Evolutionary conservation across 1,140 invertebrate genomes (phyloP).

Genomic region (Penaeus indicus): DNA sequence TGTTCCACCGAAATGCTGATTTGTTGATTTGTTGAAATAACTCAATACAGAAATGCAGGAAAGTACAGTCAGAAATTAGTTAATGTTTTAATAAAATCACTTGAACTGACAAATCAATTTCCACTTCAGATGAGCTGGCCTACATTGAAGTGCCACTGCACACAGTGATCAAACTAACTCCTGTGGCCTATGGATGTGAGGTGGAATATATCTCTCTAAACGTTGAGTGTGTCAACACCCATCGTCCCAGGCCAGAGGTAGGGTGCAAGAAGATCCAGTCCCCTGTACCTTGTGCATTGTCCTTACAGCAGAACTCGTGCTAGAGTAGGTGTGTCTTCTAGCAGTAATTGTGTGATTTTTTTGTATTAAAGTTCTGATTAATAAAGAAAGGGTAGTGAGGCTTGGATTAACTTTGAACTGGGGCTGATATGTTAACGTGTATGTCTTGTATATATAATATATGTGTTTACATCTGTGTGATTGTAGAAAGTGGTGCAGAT

Average conservation of each 20-base stretch:
- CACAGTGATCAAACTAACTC: conserved; percentile 96
- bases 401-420: too few relatives aligned
- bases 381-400: too few relatives aligned
- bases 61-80: neutral
- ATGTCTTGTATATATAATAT: too few relatives aligned
- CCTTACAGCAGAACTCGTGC: too few relatives aligned
- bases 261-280: neutral
- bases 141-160: conserved; percentile 91
- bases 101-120: neutral
- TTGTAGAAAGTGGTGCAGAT: too few relatives aligned
- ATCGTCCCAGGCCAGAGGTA: conserved; percentile 73
- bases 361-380: too few relatives aligned
- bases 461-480: too few relatives aligned
- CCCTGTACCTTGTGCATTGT: neutral
- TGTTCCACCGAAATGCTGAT: neutral
- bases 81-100: neutral
- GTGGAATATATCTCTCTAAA: conserved; percentile 91
- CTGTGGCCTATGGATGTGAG: conserved; percentile 96
- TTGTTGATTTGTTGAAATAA: neutral
- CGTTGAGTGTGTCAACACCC: conserved; percentile 93
- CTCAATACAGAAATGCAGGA: too few relatives aligned
- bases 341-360: too few relatives aligned
- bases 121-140: conserved; percentile 85
- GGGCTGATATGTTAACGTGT: too few relatives aligned
- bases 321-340: too few relatives aligned